Evolutionary conservation across 2,797 vertebrate genomes (phyloP), one percentile per base, ranked within the genome.

Genomic region (Scolopax rusticola): DNA sequence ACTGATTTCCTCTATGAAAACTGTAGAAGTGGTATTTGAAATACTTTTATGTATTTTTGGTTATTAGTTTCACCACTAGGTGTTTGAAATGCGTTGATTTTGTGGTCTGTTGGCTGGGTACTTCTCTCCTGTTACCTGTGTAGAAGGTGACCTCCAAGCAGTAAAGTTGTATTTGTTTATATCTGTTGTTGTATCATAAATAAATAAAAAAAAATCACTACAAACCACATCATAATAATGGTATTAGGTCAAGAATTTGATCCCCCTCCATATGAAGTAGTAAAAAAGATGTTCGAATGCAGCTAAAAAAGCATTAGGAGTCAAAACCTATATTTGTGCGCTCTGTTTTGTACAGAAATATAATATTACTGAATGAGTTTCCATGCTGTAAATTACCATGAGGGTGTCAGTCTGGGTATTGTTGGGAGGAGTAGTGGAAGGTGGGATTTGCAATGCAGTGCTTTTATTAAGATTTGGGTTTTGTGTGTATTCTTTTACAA

Each of bases 401-500:
- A 71, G 15, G 1, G 6, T 76, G 18, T 64, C 61, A 41, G 30
- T 19, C 10, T 60, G 13, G 27, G 45, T 76, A 3, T 27, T 19
- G 24, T 13, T 54, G 41, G 43, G 59, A 47, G 32, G 10, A 3
- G 3, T 48, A 8, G 7, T 84, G 41, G 30, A 11, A 76, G 28
- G 15, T 38, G 38, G 17, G 30, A 11, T 78, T n/a, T 86, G 57
- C 59, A 86, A 0, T 53, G 50, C 8, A 24, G 40, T 30, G 45
- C 25, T 78, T 56, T 23, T 21, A 3, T 16, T 68, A n/a, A 51
- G 16, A 9, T 27, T 56, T 60, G 20, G 1, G 33, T 86, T 36
- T 70, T 89, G 7, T 10, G 28, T 41, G 51, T 93, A 28, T 41
- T 87, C 51, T 70, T 84, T 82, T 15, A 48, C 60, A 92, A 99